These are phyloP conservation scores for Eupsilia transversa DNA, from an alignment of 2,888 invertebrate genomes.

Conservation along the genomic window DNA sequence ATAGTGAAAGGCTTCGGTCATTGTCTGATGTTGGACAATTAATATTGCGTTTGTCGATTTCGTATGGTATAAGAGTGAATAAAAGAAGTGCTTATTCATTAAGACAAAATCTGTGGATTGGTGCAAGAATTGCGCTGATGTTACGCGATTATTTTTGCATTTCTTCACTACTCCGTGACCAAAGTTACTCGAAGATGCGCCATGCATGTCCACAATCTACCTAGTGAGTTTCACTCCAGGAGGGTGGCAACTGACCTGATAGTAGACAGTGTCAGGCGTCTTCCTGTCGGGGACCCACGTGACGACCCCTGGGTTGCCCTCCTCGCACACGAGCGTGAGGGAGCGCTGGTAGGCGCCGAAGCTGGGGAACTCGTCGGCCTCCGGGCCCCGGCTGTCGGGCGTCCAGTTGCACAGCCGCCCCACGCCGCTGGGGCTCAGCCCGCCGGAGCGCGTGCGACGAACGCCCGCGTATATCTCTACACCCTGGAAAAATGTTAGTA, in stretches of 20 bases:
- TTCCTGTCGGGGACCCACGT: conserved; percentile 96
- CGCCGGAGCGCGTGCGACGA: conserved; percentile 92
- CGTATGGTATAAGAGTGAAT: conserved; percentile 12
- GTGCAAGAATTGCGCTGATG: background rate
- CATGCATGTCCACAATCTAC: conserved; percentile 15
- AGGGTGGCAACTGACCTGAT: conserved; percentile 92
- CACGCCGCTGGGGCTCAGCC: conserved; percentile 93
- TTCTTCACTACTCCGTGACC: conserved; percentile 1
- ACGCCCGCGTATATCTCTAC: conserved; percentile 96
- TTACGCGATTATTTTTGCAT: background rate
- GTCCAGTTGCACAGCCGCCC: conserved; percentile 97
- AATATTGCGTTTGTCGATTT: conserved; percentile 2
- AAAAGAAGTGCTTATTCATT: background rate
- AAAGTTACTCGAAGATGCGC: background rate
- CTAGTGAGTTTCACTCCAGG: background rate
- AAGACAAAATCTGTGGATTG: background rate
- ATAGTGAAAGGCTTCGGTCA: conserved; percentile 30
- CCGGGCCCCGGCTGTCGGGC: conserved; percentile 93
- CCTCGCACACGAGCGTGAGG: conserved; percentile 95
- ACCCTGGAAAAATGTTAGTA: conserved; percentile 86
- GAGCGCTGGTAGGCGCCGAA: conserved; percentile 97
- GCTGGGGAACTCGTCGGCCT: conserved; percentile 95
- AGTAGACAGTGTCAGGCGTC: conserved; percentile 97
- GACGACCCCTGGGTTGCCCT: conserved; percentile 95
- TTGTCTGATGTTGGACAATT: background rate